Base-by-base conservation (phyloP, 2,113 vertebrate species). In the Tretioscincus oriximinensis region DNA sequence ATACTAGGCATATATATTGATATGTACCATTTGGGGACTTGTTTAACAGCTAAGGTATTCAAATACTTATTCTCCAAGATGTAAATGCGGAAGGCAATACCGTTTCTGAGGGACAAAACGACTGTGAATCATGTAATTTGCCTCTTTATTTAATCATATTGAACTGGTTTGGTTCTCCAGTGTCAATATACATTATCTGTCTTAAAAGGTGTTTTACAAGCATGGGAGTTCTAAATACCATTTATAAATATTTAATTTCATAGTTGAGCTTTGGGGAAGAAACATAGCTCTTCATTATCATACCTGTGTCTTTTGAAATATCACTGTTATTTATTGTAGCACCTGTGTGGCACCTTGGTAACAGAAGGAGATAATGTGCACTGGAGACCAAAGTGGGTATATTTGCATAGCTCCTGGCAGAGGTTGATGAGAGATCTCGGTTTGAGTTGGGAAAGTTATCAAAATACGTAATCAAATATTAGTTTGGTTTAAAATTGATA, bases 241-340 rank as follows among this genome's bases (percentile, higher is more conserved):
- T 92, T 93, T 93, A 93, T 93, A 93, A 93, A 93, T 93, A 92
- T 92, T 93, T 93, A 93, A 93, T 93, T 86, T 85, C 87, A 91
- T 89, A 90, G 90, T 87, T 90, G 90, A 90, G 90, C 89, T 90
- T 90, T 91, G 86, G 88, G 87, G 87, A 90, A 93, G 90, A 93
- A 90, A 84, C 81, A 93, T 90, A 89, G 88, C 89, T 90, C 84
- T 93, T 92, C 92, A 92, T 93, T 91, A 90, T 92, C 90, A 89
- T 91, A 92, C 88, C 90, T 90, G 81, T 87, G 81, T 89, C 90
- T 92, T 79, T 92, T 93, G 91, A 93, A 93, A 91, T 92, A 92
- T 90, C 89, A 90, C 89, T 84, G 73, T 92, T 93, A 93, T 93
- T 91, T 92, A 90, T 93, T 85, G 90, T 65, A n/a, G 54, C 70